phyloP scores from a whole-genome alignment of 2,113 vertebrate species.

The Ceyx margarethae region DNA sequence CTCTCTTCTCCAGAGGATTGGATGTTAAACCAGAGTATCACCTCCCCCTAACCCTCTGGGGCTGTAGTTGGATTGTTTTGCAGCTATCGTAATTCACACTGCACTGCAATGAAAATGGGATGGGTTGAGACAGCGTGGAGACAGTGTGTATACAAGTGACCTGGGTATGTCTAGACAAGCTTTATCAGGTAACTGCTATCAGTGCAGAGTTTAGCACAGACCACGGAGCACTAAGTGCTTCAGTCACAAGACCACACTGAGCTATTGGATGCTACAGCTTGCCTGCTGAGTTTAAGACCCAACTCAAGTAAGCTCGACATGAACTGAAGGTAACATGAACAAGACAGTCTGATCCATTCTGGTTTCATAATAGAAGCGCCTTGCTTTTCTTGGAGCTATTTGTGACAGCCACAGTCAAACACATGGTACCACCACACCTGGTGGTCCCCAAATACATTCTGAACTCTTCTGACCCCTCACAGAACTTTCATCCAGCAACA shows the following conservation, averaged over 20 bases:
- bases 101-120: not conserved
- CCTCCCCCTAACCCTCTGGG: constrained; percentile 24
- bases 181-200: not conserved
- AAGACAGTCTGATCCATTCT: not conserved
- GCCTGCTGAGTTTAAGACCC: not conserved
- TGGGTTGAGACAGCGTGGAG: not conserved
- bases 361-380: rapidly evolving
- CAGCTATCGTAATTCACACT: constrained; percentile 14
- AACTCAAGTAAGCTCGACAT: not conserved
- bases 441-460: not conserved
- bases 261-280: not conserved
- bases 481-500: not conserved
- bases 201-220: not conserved
- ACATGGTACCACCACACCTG: not conserved
- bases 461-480: not conserved
- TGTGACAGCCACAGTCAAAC: not conserved
- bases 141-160: not conserved
- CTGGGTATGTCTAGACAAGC: not conserved
- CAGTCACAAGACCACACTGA: not conserved
- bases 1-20: constrained; percentile 27
- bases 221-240: rapidly evolving
- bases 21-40: constrained; percentile 25
- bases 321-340: no score
- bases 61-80: constrained; percentile 41
- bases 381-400: not conserved